phyloP scores from a whole-genome alignment of 2,113 vertebrate genomes.

The Camelus dromedarius region DNA sequence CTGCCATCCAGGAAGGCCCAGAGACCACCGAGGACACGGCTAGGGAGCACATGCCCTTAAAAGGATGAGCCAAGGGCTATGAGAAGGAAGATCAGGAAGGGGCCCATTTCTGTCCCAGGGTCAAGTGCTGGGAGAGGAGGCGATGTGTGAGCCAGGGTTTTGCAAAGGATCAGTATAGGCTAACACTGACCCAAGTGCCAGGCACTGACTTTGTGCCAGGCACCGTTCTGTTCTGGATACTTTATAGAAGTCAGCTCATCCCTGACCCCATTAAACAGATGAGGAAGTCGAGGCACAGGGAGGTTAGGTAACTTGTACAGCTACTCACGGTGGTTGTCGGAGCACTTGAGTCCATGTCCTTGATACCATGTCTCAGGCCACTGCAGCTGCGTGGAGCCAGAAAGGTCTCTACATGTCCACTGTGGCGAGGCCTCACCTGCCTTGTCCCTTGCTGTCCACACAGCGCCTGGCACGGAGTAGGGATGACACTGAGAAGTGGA shows the following conservation, averaged over 20 bases:
- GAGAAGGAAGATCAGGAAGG: too few species aligned
- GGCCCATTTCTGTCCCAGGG: background rate
- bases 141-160: fast-evolving
- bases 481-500: background rate
- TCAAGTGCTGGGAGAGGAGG: background rate
- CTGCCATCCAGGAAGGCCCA: background rate
- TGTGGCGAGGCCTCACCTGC: fast-evolving
- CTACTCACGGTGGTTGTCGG: background rate
- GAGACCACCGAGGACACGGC: background rate
- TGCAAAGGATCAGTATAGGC: fast-evolving
- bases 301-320: background rate
- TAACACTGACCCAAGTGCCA: fast-evolving
- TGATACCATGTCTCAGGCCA: background rate
- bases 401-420: background rate
- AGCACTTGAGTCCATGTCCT: background rate
- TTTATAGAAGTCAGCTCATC: fast-evolving
- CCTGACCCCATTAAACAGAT: background rate
- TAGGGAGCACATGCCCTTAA: background rate
- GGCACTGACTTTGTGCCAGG: background rate
- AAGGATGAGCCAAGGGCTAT: background rate
- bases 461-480: fast-evolving
- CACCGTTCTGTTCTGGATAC: background rate
- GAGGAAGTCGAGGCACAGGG: background rate
- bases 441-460: background rate
- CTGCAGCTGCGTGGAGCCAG: background rate